Evolutionary conservation across 2,113 vertebrate species (phyloP).

Genomic region (Lepisosteus oculatus): DNA sequence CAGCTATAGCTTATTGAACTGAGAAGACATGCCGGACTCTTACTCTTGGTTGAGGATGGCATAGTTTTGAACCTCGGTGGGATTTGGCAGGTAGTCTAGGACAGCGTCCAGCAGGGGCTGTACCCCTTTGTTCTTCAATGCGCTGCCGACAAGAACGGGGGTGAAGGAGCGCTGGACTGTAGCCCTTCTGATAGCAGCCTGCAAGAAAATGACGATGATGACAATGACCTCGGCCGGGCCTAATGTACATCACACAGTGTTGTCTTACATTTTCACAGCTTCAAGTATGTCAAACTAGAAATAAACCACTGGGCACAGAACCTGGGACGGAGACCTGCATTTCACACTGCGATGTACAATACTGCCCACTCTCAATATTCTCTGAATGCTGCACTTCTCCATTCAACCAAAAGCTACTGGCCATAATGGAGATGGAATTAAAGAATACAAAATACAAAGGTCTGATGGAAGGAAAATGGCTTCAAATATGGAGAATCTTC

Average conservation of each 20-base stretch:
- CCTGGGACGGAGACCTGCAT: no score
- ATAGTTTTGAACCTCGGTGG: conserved; percentile 87
- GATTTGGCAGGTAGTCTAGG: conserved; percentile 87
- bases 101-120: conserved; percentile 87
- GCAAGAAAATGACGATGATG: not conserved
- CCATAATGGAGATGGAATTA: no score
- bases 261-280: not conserved
- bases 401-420: no score
- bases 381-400: no score
- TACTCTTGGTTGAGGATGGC: conserved; percentile 79
- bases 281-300: no score
- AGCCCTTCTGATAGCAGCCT: conserved; percentile 87
- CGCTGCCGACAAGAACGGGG: conserved; percentile 89
- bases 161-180: conserved; percentile 81
- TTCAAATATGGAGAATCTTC: no score
- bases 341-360: no score
- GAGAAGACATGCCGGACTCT: conserved; percentile 42
- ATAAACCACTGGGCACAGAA: no score
- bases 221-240: not conserved
- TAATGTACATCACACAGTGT: not conserved
- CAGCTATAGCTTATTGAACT: no score
- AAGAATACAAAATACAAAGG: no score
- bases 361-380: no score
- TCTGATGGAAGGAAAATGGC: no score
- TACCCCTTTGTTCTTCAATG: conserved; percentile 93